Percentiles rank a stretch among this genome's conserved stretches.
Evolutionary conservation across 2,113 vertebrate species (phyloP).

Genomic region (Psilopsiagon aymara): DNA sequence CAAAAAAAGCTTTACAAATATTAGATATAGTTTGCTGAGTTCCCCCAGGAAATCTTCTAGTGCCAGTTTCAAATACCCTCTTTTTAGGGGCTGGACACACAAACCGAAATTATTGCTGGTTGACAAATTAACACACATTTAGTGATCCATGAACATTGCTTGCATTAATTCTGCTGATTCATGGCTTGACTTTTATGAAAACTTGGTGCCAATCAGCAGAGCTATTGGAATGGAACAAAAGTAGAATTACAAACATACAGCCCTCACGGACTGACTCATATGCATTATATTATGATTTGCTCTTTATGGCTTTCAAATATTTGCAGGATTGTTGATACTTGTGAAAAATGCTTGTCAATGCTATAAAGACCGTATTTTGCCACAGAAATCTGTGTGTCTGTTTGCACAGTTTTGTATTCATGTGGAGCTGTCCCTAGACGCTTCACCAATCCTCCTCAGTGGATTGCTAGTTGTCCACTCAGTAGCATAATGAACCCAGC

Average conservation of each 20-base stretch:
- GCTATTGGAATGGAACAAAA: not conserved
- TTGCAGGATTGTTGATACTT: not conserved
- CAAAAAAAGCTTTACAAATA: not conserved
- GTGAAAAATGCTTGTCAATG: not conserved
- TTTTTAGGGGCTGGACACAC: not conserved
- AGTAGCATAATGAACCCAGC: not conserved
- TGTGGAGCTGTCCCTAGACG: not conserved
- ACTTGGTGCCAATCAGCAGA: not conserved
- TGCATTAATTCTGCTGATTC: not conserved
- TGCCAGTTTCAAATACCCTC: not conserved
- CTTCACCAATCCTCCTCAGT: not conserved
- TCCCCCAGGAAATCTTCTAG: not conserved
- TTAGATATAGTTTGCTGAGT: not conserved
- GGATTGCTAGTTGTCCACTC: not conserved
- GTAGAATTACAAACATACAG: not conserved
- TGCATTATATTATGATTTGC: not conserved
- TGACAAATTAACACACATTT: not conserved
- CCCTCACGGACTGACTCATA: not conserved
- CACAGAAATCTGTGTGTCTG: not conserved
- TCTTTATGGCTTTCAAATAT: not conserved
- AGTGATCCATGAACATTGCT: not conserved
- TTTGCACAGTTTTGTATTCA: not conserved
- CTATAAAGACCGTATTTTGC: not conserved
- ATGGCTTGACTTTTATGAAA: not conserved
- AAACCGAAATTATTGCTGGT: not conserved